These are phyloP conservation scores for Heliconius eleuchia DNA, from an alignment of 1,140 invertebrate genomes.

Conservation along the genomic window DNA sequence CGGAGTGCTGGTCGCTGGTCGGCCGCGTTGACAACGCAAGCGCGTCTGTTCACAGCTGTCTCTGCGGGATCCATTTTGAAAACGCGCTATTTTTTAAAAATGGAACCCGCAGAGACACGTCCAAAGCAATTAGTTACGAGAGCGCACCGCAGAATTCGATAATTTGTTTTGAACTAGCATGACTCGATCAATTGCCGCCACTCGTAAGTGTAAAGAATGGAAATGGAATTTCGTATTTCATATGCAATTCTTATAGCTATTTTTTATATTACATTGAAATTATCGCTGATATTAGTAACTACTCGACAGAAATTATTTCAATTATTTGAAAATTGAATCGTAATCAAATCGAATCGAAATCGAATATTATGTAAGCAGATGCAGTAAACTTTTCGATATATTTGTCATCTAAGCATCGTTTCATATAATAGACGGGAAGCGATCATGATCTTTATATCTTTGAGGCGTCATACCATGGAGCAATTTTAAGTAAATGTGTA, in stretches of 20 bases:
- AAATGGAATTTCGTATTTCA: neutral
- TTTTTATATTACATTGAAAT: neutral
- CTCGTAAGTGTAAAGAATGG: neutral
- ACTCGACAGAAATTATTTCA: neutral
- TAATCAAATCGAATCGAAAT: too few species aligned
- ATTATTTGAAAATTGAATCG: too few species aligned
- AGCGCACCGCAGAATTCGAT: slow-evolving; percentile 47
- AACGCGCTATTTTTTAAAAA: slow-evolving; percentile 55
- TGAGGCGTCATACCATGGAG: neutral
- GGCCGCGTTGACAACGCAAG: slow-evolving; percentile 41
- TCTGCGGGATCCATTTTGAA: slow-evolving; percentile 49
- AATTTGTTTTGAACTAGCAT: slow-evolving; percentile 56
- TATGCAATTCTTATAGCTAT: neutral
- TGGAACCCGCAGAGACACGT: slow-evolving; percentile 59
- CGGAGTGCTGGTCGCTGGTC: neutral
- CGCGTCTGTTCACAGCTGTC: slow-evolving; percentile 48
- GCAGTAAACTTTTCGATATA: too few species aligned
- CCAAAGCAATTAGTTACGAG: slow-evolving; percentile 62
- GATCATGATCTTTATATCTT: neutral
- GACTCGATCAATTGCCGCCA: slow-evolving; percentile 22
- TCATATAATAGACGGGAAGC: neutral
- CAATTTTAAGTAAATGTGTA: neutral
- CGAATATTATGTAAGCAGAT: too few species aligned
- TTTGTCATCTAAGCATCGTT: neutral
- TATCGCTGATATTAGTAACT: neutral